Base-by-base conservation (phyloP, 2,113 vertebrate species). In the Macrotus californicus region DNA sequence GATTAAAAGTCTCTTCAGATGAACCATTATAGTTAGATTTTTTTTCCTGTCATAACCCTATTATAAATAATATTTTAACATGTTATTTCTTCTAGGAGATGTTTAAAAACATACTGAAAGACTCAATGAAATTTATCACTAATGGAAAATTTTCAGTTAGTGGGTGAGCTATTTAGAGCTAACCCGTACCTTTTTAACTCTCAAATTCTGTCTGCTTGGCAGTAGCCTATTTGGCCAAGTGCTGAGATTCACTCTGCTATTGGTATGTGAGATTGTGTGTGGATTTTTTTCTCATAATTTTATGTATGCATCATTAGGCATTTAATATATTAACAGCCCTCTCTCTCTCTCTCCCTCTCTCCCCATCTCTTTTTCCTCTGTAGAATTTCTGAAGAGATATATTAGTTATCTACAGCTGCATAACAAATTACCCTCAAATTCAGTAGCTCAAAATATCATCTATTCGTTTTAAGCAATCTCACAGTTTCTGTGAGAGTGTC, bases 21-120 rank as follows among this genome's bases (percentile, higher is more conserved):
- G 34, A 85, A 59, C 43, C 76, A 41, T 81, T 81, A 82, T 14
- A 80, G 31, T 82, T 76, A 82, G 81, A 50, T 67, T 87, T 81
- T 61, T 21, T 69, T 50, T 82, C 61, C n/a, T 52, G 29, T 70
- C 82, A 39, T 52, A 41, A 81, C 6, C 36, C 34, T 70, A 29
- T 89, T 82, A 39, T 76, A 91, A 96, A 84, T 61, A 39, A 46
- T 70, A 54, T 77, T 95, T 83, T 92, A 83, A 96, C 24, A 79
- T 41, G 7, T 46, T 67, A 50, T 77, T 21, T 24, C 66, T 89
- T 87, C 6, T 10, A 67, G 52, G n/a, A 72, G 91, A 79, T 43
- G 24, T 48, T 83, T n/a, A 36, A 93, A 77, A 43, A 83, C 43
- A 76, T 61, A 66, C 75, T 76, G 14, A 7, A 90, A 70, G 50